Base-by-base conservation (phyloP, 2,888 invertebrate species). In the Lasioglossum calceatum region DNA sequence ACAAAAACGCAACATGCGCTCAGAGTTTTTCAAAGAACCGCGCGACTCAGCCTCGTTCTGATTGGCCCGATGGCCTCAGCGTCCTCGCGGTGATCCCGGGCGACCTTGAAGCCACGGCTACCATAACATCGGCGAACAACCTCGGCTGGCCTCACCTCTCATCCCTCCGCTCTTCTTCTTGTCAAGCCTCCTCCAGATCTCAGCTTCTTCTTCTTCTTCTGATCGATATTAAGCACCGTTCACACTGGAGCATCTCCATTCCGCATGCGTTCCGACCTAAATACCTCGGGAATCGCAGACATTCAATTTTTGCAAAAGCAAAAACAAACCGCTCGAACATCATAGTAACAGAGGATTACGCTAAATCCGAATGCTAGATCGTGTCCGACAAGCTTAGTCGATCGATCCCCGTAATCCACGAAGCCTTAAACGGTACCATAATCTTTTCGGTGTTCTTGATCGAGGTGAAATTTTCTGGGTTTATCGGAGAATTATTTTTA, bases 1-100 rank as follows among this genome's bases (percentile, higher is more conserved):
- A 47, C 74, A 83, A 89, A 90, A 86, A 85, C 86, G 81, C 61
- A 81, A 85, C 82, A 82, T 79, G 79, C 79, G 73, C 73, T 44
- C 27, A 54, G 77, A 58, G 72, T 85, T 89, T 89, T 88, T 79
- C 73, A 81, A 87, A 85, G 82, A 79, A 86, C 58, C 81, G 77
- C 86, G 67, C 73, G 77, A 72, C 80, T 76, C 39, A 70, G 73
- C 54, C 70, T 87, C 86, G 73, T 77, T 77, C 82, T 80, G 88
- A 89, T 89, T 92, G 88, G 90, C 82, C 67, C 67, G 67, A 19
- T 87, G 89, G 39, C 75, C 88, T 79, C 88, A 85, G 85, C 90
- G 91, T 93, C 92, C 91, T 93, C 93, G 92, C 85, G 89, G 87
- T 90, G 88, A 92, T 92, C 93, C 89, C 88, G 93, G 61, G 73